Evolutionary conservation across 2,797 vertebrate genomes (phyloP), one percentile per base, ranked within the genome.

Genomic region (Amniataba percoides): DNA sequence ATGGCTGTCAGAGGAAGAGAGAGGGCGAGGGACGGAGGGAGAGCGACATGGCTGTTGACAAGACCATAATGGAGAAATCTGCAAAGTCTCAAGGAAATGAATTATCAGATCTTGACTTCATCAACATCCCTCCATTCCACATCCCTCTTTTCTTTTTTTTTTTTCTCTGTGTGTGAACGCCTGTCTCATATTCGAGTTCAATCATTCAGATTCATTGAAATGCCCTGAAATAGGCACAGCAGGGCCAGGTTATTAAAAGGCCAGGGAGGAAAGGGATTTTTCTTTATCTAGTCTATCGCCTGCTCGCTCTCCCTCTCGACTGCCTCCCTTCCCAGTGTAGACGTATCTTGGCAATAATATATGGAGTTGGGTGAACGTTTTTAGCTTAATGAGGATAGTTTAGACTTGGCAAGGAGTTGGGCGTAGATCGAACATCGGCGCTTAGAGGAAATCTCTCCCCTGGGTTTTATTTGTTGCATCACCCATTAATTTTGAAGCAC

Each of bases 371-470:
- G 70, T 56, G 65, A 88, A 83, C 56, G 81, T 91, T 89, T 88
- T 92, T 84, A 90, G 85, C 85, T 79, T 92, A 93, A 94, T 92
- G 91, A 92, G 93, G 79, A 87, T 71, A 85, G 89, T 92, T 93
- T 88, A 87, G 83, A 87, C 87, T 92, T 89, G 90, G 88, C 91
- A 88, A 80, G 60, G 74, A 87, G 84, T 60, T 74, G 76, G 78
- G 63, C 31, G 46, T 77, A 77, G 85, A 92, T 93, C 69, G 87
- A 93, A 90, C 80, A 84, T 77, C 71, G 25, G 69, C 60, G 81
- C 88, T 93, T 88, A 83, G 88, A 88, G 86, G 68, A 90, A 91
- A 92, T 89, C 78, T 86, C 72, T 89, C 93, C 88, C 89, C 58
- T 27, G 81, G 81, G 87, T 63, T 86, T 89, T 87, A 78, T 88